Conservation (phyloP, 2,113 vertebrate genomes). For the Macroglossus sobrinus region DNA sequence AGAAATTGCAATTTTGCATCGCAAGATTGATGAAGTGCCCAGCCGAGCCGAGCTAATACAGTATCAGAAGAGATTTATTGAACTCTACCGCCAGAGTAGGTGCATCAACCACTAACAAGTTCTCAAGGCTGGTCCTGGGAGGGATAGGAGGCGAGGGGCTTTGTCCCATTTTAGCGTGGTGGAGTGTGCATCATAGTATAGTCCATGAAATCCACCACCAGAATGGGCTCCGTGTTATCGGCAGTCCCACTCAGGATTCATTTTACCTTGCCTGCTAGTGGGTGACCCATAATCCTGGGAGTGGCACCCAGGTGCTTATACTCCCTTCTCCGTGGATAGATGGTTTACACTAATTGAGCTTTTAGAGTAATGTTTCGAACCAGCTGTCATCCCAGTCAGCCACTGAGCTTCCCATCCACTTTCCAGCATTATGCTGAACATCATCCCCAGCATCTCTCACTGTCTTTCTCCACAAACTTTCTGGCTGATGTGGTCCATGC, state of each 20-base stretch:
- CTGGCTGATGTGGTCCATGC: not conserved
- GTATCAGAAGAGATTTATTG: slow-evolving; percentile 99
- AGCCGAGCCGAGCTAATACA: slow-evolving; percentile 97
- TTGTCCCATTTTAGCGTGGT: not conserved
- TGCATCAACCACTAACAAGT: slow-evolving; percentile 66
- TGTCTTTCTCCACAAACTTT: not conserved
- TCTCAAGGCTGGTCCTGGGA: slow-evolving; percentile 46
- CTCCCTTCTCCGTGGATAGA: not conserved
- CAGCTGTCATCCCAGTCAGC: not conserved
- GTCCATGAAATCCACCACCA: not conserved
- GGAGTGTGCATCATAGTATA: not conserved
- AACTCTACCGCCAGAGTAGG: slow-evolving; percentile 96
- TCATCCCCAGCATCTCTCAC: not conserved
- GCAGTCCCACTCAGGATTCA: not conserved
- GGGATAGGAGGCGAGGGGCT: not conserved
- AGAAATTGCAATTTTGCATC: slow-evolving; percentile 96
- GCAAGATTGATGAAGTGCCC: slow-evolving; percentile 98
- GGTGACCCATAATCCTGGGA: not conserved
- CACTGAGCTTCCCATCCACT: not conserved
- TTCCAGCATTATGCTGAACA: not conserved
- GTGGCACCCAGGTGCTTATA: not conserved
- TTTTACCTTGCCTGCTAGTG: not conserved
- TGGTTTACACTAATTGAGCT: not conserved
- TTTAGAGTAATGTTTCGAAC: not conserved
- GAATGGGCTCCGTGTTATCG: not conserved